Conservation (phyloP, 2,888 invertebrate genomes). For the Eledona agricola region DNA sequence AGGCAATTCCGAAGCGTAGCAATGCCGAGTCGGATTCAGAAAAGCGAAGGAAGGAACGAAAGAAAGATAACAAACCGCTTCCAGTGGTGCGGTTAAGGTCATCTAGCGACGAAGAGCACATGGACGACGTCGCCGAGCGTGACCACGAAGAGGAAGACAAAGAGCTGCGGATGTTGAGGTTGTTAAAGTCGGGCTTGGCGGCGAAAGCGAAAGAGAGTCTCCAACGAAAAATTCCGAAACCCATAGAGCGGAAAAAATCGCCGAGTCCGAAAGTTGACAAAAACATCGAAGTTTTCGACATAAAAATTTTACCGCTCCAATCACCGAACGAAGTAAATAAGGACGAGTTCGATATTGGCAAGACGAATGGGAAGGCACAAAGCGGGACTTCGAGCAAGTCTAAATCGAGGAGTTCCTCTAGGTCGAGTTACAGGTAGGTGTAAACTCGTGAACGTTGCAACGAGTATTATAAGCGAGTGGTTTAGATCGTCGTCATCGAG, state of each 20-base stretch:
- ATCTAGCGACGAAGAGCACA: constrained; percentile 68
- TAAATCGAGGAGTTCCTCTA: constrained; percentile 62
- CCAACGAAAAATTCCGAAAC: constrained; percentile 66
- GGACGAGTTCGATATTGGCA: constrained; percentile 48
- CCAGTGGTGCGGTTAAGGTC: constrained; percentile 67
- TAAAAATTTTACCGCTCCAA: constrained; percentile 56
- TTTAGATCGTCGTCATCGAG: constrained; percentile 52
- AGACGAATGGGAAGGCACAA: constrained; percentile 40
- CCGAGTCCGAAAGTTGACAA: constrained; percentile 43
- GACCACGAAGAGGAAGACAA: constrained; percentile 72
- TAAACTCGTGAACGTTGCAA: constrained; percentile 5
- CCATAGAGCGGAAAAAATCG: constrained; percentile 25
- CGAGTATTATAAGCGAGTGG: no score
- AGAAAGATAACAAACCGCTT: constrained; percentile 48
- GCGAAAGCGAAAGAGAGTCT: constrained; percentile 77
- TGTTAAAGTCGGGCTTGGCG: constrained; percentile 71
- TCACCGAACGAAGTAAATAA: constrained; percentile 42
- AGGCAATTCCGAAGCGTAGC: constrained; percentile 12
- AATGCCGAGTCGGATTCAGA: constrained; percentile 26
- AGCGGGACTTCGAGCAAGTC: constrained; percentile 53
- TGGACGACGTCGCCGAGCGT: constrained; percentile 60
- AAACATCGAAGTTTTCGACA: constrained; percentile 56
- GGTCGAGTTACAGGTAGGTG: constrained; percentile 61
- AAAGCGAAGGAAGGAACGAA: constrained; percentile 15
- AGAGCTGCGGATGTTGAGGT: constrained; percentile 74